Conservation (phyloP, 2,888 invertebrate genomes). For the Melanargia galathea region DNA sequence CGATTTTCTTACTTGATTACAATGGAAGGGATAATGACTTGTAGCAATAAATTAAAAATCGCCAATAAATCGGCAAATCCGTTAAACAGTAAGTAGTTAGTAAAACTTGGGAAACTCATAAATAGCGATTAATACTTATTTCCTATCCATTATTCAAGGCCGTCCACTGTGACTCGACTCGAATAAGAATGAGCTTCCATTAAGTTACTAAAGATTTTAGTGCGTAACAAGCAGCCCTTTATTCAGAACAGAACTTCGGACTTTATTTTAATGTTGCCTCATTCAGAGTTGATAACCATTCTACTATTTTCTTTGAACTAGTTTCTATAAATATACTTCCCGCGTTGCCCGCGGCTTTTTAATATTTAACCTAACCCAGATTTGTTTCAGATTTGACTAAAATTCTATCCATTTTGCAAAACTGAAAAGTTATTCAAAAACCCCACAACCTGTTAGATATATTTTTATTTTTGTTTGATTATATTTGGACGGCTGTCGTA, state of each 20-base stretch:
- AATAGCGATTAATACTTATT: slow-evolving; percentile 62
- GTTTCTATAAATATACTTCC: not conserved
- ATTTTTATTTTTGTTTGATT: no score
- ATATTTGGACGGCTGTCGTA: no score
- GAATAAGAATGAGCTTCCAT: slow-evolving; percentile 76
- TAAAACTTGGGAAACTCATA: slow-evolving; percentile 15
- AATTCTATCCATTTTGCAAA: not conserved
- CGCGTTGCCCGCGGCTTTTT: not conserved
- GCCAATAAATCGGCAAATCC: not conserved
- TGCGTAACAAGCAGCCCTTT: slow-evolving; percentile 64
- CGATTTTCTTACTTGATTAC: no score
- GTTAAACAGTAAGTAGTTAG: not conserved
- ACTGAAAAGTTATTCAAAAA: no score
- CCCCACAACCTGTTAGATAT: no score
- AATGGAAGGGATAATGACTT: no score
- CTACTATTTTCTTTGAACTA: slow-evolving; percentile 9
- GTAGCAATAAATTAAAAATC: no score
- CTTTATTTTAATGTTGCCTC: slow-evolving; percentile 40
- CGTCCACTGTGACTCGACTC: slow-evolving; percentile 58
- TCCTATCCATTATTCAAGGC: slow-evolving; percentile 50
- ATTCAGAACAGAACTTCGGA: slow-evolving; percentile 43
- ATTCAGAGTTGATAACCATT: slow-evolving; percentile 14
- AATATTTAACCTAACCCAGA: not conserved
- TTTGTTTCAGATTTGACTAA: not conserved
- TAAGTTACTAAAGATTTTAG: slow-evolving; percentile 66